phyloP scores from a whole-genome alignment of 1,140 invertebrate genomes.

The Brachionus plicatilis region DNA sequence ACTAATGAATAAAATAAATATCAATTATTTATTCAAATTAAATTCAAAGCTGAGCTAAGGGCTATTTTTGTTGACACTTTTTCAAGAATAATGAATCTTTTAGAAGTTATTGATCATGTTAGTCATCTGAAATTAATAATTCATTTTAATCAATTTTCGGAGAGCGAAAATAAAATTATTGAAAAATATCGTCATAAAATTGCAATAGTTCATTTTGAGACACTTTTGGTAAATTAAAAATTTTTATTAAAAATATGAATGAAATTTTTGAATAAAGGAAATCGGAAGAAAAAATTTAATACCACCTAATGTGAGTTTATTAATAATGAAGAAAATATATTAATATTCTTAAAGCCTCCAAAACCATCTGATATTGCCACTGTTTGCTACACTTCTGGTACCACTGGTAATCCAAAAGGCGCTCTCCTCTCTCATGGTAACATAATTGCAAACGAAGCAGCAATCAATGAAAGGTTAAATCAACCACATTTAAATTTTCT shows the following conservation, averaged over 20 bases:
- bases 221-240: neutral
- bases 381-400: conserved; percentile 92
- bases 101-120: neutral
- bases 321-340: neutral
- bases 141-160: conserved; percentile 30
- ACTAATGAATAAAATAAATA: neutral
- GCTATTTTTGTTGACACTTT: conserved; percentile 36
- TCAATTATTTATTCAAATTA: neutral
- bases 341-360: conserved; percentile 42
- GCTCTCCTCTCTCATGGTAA: conserved; percentile 92
- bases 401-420: conserved; percentile 89
- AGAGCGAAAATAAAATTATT: neutral
- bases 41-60: conserved; percentile 5
- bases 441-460: conserved; percentile 55
- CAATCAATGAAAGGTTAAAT: conserved; percentile 1
- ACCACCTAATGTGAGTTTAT: neutral
- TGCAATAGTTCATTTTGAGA: neutral
- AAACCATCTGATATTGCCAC: conserved; percentile 75
- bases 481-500: conserved; percentile 11
- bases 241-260: neutral
- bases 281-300: neutral
- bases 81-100: neutral
- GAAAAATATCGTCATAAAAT: neutral
- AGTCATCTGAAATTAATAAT: conserved; percentile 1
- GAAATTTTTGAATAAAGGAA: neutral